Conservation (phyloP, 1,140 invertebrate species). For the Pogonus chalceus region DNA sequence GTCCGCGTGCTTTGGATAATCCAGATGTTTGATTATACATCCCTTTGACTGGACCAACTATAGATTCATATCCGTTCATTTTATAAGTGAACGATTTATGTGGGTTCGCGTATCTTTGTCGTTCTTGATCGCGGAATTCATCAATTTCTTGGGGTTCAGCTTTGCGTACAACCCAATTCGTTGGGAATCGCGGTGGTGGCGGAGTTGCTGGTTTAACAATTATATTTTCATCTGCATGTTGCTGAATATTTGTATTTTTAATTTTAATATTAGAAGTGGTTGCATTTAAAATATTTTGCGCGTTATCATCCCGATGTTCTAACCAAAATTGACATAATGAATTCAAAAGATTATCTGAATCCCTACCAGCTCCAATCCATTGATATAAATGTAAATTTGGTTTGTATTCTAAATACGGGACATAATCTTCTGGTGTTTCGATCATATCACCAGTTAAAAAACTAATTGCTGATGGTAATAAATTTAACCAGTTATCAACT, state of each 20-base stretch:
- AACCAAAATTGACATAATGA: conserved; percentile 69
- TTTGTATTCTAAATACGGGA: conserved; percentile 89
- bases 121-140: conserved; percentile 66
- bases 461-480: conserved; percentile 69
- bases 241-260: conserved; percentile 28
- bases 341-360: conserved; percentile 70
- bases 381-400: conserved; percentile 63
- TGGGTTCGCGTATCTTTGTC: conserved; percentile 61
- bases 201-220: conserved; percentile 29
- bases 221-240: conserved; percentile 27
- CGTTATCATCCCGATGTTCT: conserved; percentile 36
- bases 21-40: conserved; percentile 55
- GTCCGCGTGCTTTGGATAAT: conserved; percentile 56
- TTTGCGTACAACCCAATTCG: conserved; percentile 69
- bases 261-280: conserved; percentile 22
- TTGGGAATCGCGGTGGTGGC: conserved; percentile 55
- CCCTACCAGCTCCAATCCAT: conserved; percentile 89
- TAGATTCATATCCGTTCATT: conserved; percentile 74
- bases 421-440: conserved; percentile 78
- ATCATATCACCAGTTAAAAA: conserved; percentile 80
- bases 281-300: conserved; percentile 33
- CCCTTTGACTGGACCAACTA: conserved; percentile 83
- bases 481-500: conserved; percentile 64
- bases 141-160: conserved; percentile 67
- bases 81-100: conserved; percentile 78